Evolutionary conservation across 2,113 vertebrate genomes (phyloP).

Genomic region (Ivindomyrus marchei): DNA sequence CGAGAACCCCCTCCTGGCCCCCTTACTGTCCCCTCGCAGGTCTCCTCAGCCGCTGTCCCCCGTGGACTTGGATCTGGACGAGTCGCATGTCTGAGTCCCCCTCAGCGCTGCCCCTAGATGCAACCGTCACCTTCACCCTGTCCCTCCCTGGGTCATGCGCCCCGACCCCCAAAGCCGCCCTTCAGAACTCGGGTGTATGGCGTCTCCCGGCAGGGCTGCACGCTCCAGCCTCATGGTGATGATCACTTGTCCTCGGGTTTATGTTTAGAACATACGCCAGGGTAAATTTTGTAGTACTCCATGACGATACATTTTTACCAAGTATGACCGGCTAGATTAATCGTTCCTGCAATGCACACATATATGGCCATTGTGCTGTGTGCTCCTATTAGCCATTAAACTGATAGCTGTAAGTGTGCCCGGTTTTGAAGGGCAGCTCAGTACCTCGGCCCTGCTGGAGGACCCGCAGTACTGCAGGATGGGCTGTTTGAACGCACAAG

Average conservation of each 20-base stretch:
- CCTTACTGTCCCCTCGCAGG: conserved; percentile 41
- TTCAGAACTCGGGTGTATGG: not conserved
- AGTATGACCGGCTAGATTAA: not conserved
- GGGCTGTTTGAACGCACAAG: not conserved
- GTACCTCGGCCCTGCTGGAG: not conserved
- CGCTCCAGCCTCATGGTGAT: not conserved
- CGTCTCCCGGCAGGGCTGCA: not conserved
- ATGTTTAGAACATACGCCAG: not conserved
- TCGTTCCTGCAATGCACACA: not conserved
- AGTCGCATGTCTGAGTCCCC: conserved; percentile 77
- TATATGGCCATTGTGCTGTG: not conserved
- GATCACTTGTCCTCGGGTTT: not conserved
- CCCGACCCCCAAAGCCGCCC: not conserved
- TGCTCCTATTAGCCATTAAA: not conserved
- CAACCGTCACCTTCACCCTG: not conserved
- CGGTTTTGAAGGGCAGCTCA: not conserved
- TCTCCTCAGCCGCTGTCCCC: conserved; percentile 57
- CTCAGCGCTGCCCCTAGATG: conserved; percentile 18
- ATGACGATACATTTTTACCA: not conserved
- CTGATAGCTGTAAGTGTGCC: not conserved
- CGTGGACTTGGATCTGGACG: conserved; percentile 76
- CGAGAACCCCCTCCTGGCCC: conserved; percentile 77
- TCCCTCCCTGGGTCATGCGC: not conserved
- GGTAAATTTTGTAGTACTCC: not conserved
- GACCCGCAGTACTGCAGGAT: not conserved